Base-by-base conservation (phyloP, 2,888 invertebrate genomes). In the Helicoverpa assulta region DNA sequence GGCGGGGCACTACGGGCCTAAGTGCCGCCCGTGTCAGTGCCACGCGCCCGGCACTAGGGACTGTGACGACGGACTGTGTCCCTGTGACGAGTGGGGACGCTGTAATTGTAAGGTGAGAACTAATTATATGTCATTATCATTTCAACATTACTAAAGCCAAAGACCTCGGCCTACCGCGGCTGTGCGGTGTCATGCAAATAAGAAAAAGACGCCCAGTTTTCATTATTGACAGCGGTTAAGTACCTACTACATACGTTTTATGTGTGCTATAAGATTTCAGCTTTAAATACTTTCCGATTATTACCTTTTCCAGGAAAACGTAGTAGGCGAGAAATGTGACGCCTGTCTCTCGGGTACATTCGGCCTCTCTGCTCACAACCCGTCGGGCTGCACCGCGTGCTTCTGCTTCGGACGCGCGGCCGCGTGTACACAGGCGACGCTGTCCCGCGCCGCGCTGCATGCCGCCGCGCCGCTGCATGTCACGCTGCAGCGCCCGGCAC, bases 371-470 rank as follows among this genome's bases (percentile, higher is more conserved):
- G 93, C 92, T 0, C 96, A 97, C 55, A 98, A 98, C 91, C 97
- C 98, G 0, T 96, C 97, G 64, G 99, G 99, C 8, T 99, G 99
- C 91, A 98, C 98, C 0, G 97, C 98, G 70, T 99, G 99, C 92
- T 99, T 99, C 96, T 99, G 99, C 94, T 99, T 99, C 93, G 98
- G 98, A 0, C 96, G 99, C 85, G 97, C 98, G 59, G 96, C 97
- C 5, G 96, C 96, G 64, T 99, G 99, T 91, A 95, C 96, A 47
- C 98, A 99, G 91, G 98, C 98, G 0, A 96, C 97, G 33, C 97
- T 98, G 72, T 97, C 98, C 0, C 98, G 99, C 97, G 98, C 98
- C 12, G 98, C 98, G 90, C 96, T 98, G 52, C 96, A 97, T 85
- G 96, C 97, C 73, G 94, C 96, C 56, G 94, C 96, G 60, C 94